Conservation (phyloP, 2,113 vertebrate genomes). For the Poeciliopsis turrubarensis region DNA sequence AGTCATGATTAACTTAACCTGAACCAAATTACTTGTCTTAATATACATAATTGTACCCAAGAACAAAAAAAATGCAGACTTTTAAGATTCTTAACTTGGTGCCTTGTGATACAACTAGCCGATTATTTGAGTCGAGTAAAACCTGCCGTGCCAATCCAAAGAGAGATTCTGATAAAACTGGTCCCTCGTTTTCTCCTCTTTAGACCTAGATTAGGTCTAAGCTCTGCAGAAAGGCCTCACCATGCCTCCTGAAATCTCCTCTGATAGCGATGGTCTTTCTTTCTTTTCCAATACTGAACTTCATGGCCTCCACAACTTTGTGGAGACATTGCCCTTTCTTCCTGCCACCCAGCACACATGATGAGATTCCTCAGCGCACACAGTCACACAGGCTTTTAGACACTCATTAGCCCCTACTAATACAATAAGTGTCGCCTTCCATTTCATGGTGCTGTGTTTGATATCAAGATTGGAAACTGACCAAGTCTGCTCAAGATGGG, state of each 20-base stretch:
- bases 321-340: slow-evolving; percentile 60
- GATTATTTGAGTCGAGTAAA: neutral
- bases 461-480: slow-evolving; percentile 78
- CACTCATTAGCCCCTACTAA: slow-evolving; percentile 79
- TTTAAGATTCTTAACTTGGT: neutral
- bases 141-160: neutral
- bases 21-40: no score
- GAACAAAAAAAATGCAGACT: no score
- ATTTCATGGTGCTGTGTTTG: slow-evolving; percentile 76
- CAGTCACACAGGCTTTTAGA: slow-evolving; percentile 82
- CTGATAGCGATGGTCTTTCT: slow-evolving; percentile 17
- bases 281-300: slow-evolving; percentile 40
- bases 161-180: neutral
- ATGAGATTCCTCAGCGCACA: slow-evolving; percentile 73
- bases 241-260: slow-evolving; percentile 55
- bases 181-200: slow-evolving; percentile 43
- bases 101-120: neutral
- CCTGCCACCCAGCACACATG: slow-evolving; percentile 70
- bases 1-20: no score
- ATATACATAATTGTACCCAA: no score
- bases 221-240: slow-evolving; percentile 43
- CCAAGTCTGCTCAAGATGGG: slow-evolving; percentile 74
- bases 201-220: slow-evolving; percentile 56
- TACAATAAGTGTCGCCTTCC: slow-evolving; percentile 83
- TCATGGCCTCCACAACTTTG: slow-evolving; percentile 46